Percentiles rank a stretch among this genome's conserved stretches.
phyloP scores from a whole-genome alignment of 2,797 vertebrate species.

The Rhynchotus rufescens region DNA sequence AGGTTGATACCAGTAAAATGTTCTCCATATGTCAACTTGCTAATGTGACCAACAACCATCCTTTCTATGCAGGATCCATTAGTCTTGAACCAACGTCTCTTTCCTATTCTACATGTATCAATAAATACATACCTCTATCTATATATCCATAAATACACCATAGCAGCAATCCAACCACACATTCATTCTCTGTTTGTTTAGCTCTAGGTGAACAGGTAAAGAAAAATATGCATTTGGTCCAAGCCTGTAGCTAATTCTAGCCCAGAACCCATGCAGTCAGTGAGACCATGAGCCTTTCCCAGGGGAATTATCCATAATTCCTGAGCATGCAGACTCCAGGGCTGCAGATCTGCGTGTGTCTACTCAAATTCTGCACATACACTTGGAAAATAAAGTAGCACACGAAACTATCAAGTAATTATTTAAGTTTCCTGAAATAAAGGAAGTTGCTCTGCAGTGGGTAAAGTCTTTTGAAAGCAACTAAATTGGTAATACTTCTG shows the following conservation, averaged over 20 bases:
- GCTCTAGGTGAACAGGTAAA: background rate
- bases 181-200: background rate
- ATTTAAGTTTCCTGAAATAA: constrained; percentile 17
- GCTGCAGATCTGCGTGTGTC: background rate
- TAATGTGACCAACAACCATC: background rate
- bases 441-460: constrained; percentile 29
- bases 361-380: background rate
- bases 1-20: background rate
- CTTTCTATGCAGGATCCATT: background rate
- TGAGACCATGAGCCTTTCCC: background rate
- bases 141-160: background rate
- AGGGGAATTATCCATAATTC: background rate
- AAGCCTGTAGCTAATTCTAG: background rate
- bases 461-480: constrained; percentile 41
- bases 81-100: background rate
- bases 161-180: background rate
- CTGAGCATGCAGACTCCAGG: background rate
- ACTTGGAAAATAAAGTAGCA: background rate
- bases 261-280: background rate
- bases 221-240: background rate
- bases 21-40: background rate
- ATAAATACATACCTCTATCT: background rate
- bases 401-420: background rate
- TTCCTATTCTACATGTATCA: background rate
- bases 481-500: background rate